Conservation (phyloP, 2,888 invertebrate genomes). For the Eurois occulta region DNA sequence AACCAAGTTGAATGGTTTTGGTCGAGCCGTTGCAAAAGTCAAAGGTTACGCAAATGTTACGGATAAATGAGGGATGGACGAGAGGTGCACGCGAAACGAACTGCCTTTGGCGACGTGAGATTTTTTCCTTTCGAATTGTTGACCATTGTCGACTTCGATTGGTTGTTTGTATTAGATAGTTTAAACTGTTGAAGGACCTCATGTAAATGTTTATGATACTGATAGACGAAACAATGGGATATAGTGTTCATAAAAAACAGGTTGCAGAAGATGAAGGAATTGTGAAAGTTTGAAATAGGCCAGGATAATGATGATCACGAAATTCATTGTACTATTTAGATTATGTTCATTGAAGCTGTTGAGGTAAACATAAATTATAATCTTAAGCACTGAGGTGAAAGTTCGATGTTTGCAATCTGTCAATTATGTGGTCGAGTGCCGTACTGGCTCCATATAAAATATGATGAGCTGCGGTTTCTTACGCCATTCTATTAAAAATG, state of each 20-base stretch:
- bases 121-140: constrained; percentile 6
- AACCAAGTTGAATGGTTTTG: constrained; percentile 64
- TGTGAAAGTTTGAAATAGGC: background rate
- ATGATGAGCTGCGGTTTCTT: constrained; percentile 75
- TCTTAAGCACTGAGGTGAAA: constrained; percentile 67
- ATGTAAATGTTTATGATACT: background rate
- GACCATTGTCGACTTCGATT: background rate
- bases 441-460: constrained; percentile 68
- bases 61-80: constrained; percentile 74
- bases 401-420: constrained; percentile 63
- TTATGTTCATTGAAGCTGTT: constrained; percentile 10
- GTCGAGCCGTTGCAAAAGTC: constrained; percentile 68
- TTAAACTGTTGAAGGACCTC: too few species aligned
- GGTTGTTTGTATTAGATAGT: too few species aligned
- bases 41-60: constrained; percentile 72
- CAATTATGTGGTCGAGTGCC: constrained; percentile 69
- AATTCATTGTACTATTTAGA: background rate
- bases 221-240: background rate
- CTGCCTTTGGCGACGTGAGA: constrained; percentile 50
- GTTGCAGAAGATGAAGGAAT: background rate
- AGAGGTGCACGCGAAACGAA: constrained; percentile 70
- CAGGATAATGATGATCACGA: background rate
- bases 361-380: constrained; percentile 56
- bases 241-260: too few species aligned
- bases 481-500: constrained; percentile 61